Evolutionary conservation across 2,113 vertebrate genomes (phyloP), one percentile per base, ranked within the genome.

Genomic region (Brachypteracias leptosomus): DNA sequence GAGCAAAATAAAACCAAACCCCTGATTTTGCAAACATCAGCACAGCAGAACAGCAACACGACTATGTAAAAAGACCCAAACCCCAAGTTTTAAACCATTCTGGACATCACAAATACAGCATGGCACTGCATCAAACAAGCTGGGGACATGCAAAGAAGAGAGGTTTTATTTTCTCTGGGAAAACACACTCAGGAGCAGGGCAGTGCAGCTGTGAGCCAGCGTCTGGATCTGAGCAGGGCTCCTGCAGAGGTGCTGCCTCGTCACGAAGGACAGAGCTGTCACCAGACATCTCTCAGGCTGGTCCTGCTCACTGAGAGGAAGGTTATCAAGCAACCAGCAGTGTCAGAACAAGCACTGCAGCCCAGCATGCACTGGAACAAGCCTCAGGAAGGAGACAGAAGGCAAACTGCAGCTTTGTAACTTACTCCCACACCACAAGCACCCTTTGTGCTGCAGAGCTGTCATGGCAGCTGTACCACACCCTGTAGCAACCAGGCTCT

Each of bases 1-100:
- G n/a, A 79, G 44, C 22, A 62, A 67, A 86, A 25, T 5, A 66
- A 89, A 58, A 11, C 6, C 70, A 51, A 49, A 8, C 0, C 1
- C 7, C 10, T 25, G 3, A 15, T 80, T 67, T 59, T 29, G 63
- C 33, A 59, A 59, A 25, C 13, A 1, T 18, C 35, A 80, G 4
- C 36, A 38, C 66, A 73, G 35, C 0, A 0, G 26, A 61, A 4
- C 8, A 71, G 33, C 29, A 38, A 42, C 17, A 2, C 1, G 5
- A 59, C 33, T 40, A 13, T 31, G 24, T 2, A 35, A 63, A n/a
- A 73, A 35, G 25, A 52, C 33, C 10, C 49, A 44, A 66, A 35
- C 3, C 3, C 2, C 7, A 3, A 0, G 15, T 89, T 52, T 31
- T 13, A 44, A 52, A 62, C 19, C 13, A 7, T 54, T 33, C 11